These are phyloP conservation scores for Stegastes partitus DNA, from an alignment of 2,113 vertebrate genomes.

Conservation along the genomic window DNA sequence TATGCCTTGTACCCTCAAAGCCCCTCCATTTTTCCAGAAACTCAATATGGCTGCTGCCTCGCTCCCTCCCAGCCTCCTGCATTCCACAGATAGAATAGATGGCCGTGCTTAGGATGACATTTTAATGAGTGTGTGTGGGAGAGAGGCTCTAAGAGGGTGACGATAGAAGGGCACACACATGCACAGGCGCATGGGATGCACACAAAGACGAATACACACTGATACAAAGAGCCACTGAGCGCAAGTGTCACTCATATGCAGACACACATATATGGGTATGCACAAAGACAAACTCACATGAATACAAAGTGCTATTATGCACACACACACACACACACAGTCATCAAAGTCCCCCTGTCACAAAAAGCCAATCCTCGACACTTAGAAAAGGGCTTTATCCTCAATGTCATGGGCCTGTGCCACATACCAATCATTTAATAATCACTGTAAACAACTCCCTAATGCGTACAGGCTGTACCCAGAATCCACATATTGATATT, in stretches of 20 bases:
- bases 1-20: slow-evolving; percentile 23
- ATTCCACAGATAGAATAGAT: slow-evolving; percentile 80
- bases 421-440: slow-evolving; percentile 43
- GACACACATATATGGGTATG: slow-evolving; percentile 2
- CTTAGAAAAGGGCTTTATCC: slow-evolving; percentile 21
- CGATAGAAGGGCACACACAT: slow-evolving; percentile 51
- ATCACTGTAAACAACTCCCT: slow-evolving; percentile 24
- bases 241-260: slow-evolving; percentile 28
- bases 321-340: slow-evolving; percentile 21
- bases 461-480: neutral
- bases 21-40: slow-evolving; percentile 54
- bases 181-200: slow-evolving; percentile 32
- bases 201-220: slow-evolving; percentile 58
- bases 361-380: slow-evolving; percentile 32
- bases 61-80: slow-evolving; percentile 52
- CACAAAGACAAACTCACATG: slow-evolving; percentile 28
- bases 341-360: slow-evolving; percentile 29
- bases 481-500: neutral
- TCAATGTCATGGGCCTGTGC: neutral
- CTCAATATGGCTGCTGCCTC: slow-evolving; percentile 59
- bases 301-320: slow-evolving; percentile 35
- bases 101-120: slow-evolving; percentile 73
- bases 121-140: slow-evolving; percentile 81
- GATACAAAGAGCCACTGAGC: slow-evolving; percentile 62
- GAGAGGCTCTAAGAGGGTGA: slow-evolving; percentile 66